These are phyloP conservation scores for Andrena bicolor DNA, from an alignment of 2,888 invertebrate species.

Conservation along the genomic window DNA sequence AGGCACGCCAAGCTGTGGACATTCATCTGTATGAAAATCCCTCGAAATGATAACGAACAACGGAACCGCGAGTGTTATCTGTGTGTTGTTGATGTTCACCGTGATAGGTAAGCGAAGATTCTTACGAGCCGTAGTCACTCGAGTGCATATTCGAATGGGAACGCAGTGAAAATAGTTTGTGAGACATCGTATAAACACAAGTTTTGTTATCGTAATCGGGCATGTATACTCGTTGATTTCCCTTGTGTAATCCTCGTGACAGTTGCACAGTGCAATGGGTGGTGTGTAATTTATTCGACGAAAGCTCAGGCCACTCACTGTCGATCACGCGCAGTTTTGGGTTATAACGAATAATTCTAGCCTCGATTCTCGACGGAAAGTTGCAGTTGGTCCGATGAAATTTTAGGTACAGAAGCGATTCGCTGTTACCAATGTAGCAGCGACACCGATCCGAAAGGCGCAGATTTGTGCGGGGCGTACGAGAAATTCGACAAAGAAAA, in stretches of 20 bases:
- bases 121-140: not conserved
- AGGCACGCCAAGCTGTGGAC: constrained; percentile 2
- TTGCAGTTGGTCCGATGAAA: not conserved
- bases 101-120: constrained; percentile 65
- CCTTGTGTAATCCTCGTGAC: too few species aligned
- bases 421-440: constrained; percentile 98
- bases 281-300: too few species aligned
- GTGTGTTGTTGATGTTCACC: constrained; percentile 27
- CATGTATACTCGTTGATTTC: too few species aligned
- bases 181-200: not conserved
- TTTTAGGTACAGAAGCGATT: constrained; percentile 86
- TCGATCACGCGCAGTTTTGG: too few species aligned
- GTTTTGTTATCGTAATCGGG: too few species aligned
- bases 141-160: not conserved
- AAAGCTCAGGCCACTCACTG: too few species aligned
- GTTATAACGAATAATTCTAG: too few species aligned
- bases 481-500: constrained; percentile 92
- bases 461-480: constrained; percentile 97
- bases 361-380: not conserved
- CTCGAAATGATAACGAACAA: constrained; percentile 29
- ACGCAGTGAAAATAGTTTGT: not conserved
- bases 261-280: too few species aligned
- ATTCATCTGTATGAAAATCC: not conserved
- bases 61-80: constrained; percentile 26
- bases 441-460: constrained; percentile 91